phyloP scores from a whole-genome alignment of 2,888 invertebrate species.

The Teleogryllus oceanicus region DNA sequence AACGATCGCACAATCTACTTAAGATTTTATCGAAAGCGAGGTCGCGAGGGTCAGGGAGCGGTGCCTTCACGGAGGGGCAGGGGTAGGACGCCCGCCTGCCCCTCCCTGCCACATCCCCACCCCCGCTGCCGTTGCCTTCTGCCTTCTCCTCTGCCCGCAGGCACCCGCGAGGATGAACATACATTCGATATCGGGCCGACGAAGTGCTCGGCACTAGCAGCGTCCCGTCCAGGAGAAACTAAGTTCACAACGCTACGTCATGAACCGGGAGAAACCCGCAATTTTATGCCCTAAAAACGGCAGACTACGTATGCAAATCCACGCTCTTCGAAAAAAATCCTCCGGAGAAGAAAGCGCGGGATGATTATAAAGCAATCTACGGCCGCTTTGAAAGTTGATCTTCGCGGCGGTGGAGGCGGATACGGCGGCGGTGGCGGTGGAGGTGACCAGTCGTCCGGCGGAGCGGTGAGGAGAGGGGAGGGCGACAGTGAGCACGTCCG shows the following conservation, averaged over 20 bases:
- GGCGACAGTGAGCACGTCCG: background rate
- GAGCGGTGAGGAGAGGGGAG: background rate
- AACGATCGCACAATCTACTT: background rate
- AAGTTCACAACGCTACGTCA: background rate
- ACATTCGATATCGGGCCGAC: too few species aligned
- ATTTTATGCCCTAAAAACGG: background rate
- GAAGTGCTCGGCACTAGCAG: too few species aligned
- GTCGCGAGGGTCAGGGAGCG: background rate
- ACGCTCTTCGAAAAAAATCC: background rate
- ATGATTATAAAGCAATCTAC: background rate
- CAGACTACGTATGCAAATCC: background rate
- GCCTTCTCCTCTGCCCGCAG: too few species aligned
- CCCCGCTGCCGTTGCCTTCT: too few species aligned
- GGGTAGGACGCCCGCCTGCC: too few species aligned
- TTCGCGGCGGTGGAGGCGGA: background rate
- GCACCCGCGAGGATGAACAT: too few species aligned
- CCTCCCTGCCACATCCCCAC: too few species aligned
- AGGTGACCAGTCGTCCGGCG: background rate
- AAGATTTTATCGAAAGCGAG: slow-evolving; percentile 9
- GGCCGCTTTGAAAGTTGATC: background rate
- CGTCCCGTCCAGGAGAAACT: background rate
- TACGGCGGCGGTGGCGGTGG: background rate
- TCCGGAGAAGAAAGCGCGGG: background rate
- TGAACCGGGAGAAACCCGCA: background rate
- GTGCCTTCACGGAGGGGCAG: too few species aligned